These are phyloP conservation scores for Chamaea fasciata DNA, from an alignment of 2,113 vertebrate genomes.

Conservation along the genomic window DNA sequence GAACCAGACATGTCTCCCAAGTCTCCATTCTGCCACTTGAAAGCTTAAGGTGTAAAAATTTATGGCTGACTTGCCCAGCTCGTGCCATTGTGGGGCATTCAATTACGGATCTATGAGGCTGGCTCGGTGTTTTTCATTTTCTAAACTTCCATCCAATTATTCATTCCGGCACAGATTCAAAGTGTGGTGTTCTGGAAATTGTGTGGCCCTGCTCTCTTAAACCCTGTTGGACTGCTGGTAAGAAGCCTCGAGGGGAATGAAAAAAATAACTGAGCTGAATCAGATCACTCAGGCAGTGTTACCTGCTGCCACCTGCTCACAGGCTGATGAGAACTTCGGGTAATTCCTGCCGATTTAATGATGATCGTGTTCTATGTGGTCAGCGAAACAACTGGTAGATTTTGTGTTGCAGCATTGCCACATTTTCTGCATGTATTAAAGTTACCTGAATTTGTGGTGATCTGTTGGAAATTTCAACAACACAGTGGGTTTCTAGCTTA, in stretches of 20 bases:
- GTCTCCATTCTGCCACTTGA: conserved; percentile 38
- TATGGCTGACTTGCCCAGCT: conserved; percentile 13
- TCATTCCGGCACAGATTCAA: conserved; percentile 52
- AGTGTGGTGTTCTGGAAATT: conserved; percentile 44
- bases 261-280: background rate
- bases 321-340: background rate
- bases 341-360: background rate
- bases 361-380: background rate
- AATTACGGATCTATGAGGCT: conserved; percentile 27
- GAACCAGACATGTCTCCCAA: conserved; percentile 13
- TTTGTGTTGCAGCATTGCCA: rapidly evolving
- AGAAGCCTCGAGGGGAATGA: background rate
- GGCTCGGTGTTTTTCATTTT: conserved; percentile 56
- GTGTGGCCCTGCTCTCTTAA: conserved; percentile 4
- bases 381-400: background rate
- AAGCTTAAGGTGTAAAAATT: conserved; percentile 39
- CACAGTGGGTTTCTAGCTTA: rapidly evolving
- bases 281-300: background rate
- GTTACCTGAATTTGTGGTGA: background rate
- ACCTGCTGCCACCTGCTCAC: background rate
- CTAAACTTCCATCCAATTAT: conserved; percentile 37
- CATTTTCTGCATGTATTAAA: background rate
- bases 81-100: background rate
- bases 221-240: background rate
- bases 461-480: background rate